Conservation (phyloP, 2,113 vertebrate genomes). For the Meles meles region DNA sequence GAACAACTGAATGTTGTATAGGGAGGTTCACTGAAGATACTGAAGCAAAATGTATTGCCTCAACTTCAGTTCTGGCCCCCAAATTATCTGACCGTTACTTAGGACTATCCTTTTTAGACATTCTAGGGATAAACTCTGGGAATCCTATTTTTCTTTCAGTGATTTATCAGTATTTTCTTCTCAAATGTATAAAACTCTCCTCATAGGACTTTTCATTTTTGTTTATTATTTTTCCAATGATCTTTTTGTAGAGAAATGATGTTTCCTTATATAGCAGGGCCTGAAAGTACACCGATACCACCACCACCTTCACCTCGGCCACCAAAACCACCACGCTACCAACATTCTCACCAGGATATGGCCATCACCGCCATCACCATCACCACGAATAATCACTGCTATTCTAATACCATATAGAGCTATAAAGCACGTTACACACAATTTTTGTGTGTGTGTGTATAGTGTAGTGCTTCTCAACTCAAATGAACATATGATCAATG, state of each 20-base stretch:
- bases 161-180: not conserved
- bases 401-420: fast-evolving
- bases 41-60: not conserved
- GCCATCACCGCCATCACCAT: not conserved
- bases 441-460: too few species aligned
- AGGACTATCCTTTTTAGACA: not conserved
- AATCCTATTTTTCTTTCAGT: not conserved
- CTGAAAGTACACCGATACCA: not conserved
- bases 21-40: not conserved
- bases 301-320: too few species aligned
- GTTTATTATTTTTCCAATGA: not conserved
- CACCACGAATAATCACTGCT: too few species aligned
- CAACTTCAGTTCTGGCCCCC: not conserved
- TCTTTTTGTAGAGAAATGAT: not conserved
- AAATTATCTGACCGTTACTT: not conserved
- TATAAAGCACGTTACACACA: not conserved
- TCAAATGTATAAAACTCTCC: not conserved
- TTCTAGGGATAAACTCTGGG: not conserved
- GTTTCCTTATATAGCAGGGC: not conserved
- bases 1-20: not conserved
- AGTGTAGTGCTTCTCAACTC: not conserved
- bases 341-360: fast-evolving
- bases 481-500: not conserved
- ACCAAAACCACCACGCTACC: not conserved
- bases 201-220: not conserved